Conservation (phyloP, 2,888 invertebrate genomes). For the Caenorhabditis imperialis region DNA sequence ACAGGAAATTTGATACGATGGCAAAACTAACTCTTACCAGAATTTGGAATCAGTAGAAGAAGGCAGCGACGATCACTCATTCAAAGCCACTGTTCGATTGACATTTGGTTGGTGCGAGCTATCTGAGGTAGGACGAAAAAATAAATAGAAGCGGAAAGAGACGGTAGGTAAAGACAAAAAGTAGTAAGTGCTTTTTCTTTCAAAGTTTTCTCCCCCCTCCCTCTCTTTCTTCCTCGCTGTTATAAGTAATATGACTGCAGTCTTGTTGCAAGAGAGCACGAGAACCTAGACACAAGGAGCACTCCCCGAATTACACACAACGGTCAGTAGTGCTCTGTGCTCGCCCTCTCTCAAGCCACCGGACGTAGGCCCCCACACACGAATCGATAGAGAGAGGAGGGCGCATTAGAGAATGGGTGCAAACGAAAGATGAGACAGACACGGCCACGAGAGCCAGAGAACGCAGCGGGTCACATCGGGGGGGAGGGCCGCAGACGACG, state of each 20-base stretch:
- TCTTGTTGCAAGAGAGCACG: slow-evolving; percentile 22
- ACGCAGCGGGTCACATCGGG: slow-evolving; percentile 50
- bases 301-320: slow-evolving; percentile 51
- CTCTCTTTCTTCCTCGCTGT: slow-evolving; percentile 32
- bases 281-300: slow-evolving; percentile 39
- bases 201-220: slow-evolving; percentile 27
- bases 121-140: not conserved
- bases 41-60: too few species aligned
- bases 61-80: too few species aligned
- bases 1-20: slow-evolving; percentile 35
- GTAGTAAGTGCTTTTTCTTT: slow-evolving; percentile 46
- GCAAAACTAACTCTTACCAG: too few species aligned
- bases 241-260: slow-evolving; percentile 54
- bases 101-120: too few species aligned
- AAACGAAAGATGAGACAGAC: slow-evolving; percentile 53
- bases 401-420: slow-evolving; percentile 55
- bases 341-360: slow-evolving; percentile 3
- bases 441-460: slow-evolving; percentile 52
- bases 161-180: not conserved
- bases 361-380: slow-evolving; percentile 50
- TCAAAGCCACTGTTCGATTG: too few species aligned
- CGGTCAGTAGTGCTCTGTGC: slow-evolving; percentile 46
- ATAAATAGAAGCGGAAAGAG: slow-evolving; percentile 3
- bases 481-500: slow-evolving; percentile 33
- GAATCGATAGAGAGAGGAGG: slow-evolving; percentile 47